These are phyloP conservation scores for Aromia moschata DNA, from an alignment of 2,888 invertebrate species.

Conservation along the genomic window DNA sequence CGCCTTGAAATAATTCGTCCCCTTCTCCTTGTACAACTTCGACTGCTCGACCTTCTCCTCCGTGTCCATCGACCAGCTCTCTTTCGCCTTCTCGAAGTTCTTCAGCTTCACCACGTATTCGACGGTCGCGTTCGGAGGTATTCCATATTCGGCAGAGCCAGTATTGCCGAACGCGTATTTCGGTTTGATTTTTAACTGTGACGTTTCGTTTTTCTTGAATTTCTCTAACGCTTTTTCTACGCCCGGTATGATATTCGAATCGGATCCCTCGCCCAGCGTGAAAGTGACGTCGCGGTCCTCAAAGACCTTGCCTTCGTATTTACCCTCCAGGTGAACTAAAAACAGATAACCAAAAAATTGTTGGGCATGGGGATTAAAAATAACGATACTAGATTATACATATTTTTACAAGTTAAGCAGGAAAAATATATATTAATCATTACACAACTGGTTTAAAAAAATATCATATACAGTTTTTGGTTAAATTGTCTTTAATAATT, in stretches of 20 bases:
- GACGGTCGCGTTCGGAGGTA: conserved; percentile 82
- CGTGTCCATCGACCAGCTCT: conserved; percentile 83
- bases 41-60: conserved; percentile 84
- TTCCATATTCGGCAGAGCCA: conserved; percentile 70
- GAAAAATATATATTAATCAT: too few species aligned
- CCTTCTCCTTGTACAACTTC: conserved; percentile 87
- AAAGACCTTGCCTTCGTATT: conserved; percentile 72
- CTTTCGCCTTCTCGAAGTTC: conserved; percentile 85
- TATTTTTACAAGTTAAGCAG: too few species aligned
- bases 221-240: conserved; percentile 83
- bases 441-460: too few species aligned
- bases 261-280: conserved; percentile 84
- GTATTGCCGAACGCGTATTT: conserved; percentile 81
- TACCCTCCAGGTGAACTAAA: conserved; percentile 79
- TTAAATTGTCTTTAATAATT: too few species aligned
- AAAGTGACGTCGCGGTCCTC: conserved; percentile 87
- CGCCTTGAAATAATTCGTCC: conserved; percentile 87
- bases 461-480: too few species aligned
- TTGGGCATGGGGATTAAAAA: too few species aligned
- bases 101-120: conserved; percentile 85
- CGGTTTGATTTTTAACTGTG: conserved; percentile 76
- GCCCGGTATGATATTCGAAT: conserved; percentile 79
- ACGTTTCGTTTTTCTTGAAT: conserved; percentile 83
- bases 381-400: too few species aligned
- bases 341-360: too few species aligned